Conservation (phyloP, 2,888 invertebrate species). For the Sinopyrophorus schimmeli region DNA sequence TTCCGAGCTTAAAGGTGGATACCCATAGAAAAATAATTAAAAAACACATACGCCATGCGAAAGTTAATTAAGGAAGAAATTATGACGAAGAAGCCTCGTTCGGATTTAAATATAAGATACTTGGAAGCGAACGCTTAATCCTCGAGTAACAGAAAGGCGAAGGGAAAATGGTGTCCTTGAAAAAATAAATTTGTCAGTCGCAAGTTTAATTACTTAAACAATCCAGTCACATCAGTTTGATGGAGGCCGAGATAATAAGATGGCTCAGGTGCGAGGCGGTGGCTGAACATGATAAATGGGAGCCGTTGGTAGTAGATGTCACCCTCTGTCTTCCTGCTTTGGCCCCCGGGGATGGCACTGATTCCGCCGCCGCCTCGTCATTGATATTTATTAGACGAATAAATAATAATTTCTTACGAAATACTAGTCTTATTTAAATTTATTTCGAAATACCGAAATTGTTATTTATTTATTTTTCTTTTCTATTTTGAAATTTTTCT, state of each 20-base stretch:
- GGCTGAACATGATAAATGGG: slow-evolving; percentile 45
- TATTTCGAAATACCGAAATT: slow-evolving; percentile 44
- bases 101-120: no score
- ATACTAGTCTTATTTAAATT: slow-evolving; percentile 50
- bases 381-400: slow-evolving; percentile 54
- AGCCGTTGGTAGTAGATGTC: slow-evolving; percentile 39
- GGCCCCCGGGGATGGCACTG: slow-evolving; percentile 40
- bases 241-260: slow-evolving; percentile 34
- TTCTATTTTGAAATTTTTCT: slow-evolving; percentile 1
- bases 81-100: no score
- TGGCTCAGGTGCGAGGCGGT: slow-evolving; percentile 33
- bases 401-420: slow-evolving; percentile 51
- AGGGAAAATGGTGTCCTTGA: slow-evolving; percentile 37
- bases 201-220: slow-evolving; percentile 49
- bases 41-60: no score
- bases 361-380: slow-evolving; percentile 42
- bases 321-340: slow-evolving; percentile 40
- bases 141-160: background rate
- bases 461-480: slow-evolving; percentile 21
- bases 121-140: slow-evolving; percentile 1
- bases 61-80: no score
- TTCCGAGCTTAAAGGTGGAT: no score
- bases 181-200: slow-evolving; percentile 52
- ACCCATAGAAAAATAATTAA: no score
- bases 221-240: slow-evolving; percentile 33